Conservation (phyloP, 2,888 invertebrate genomes). For the Pegoplata infirma region DNA sequence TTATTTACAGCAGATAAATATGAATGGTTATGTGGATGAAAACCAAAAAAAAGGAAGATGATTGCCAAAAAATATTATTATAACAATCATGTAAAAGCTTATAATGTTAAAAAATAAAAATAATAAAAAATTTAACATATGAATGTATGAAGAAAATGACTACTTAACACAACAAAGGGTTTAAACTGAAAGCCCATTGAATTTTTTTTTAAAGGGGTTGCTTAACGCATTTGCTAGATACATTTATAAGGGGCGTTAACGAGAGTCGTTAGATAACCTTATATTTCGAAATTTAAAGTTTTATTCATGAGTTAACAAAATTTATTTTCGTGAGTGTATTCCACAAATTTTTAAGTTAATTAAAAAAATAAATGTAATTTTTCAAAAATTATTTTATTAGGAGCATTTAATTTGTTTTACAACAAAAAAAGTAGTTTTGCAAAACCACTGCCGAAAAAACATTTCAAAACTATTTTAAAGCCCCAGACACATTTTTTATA, state of each 20-base stretch:
- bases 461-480: too few species aligned
- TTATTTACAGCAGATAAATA: not conserved
- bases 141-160: not conserved
- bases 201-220: conserved; percentile 29
- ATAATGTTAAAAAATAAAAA: conserved; percentile 17
- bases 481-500: too few species aligned
- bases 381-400: too few species aligned
- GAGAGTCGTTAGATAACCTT: conserved; percentile 16
- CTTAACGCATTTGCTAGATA: not conserved
- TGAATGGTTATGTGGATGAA: conserved; percentile 3
- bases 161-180: not conserved
- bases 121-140: conserved; percentile 14
- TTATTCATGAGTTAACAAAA: too few species aligned
- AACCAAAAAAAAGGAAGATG: conserved; percentile 11
- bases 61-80: conserved; percentile 61
- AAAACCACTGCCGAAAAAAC: too few species aligned
- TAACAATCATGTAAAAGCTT: conserved; percentile 57
- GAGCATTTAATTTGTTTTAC: too few species aligned
- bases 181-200: conserved; percentile 10
- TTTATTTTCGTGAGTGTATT: too few species aligned
- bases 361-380: too few species aligned
- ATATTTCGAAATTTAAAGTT: too few species aligned
- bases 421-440: too few species aligned
- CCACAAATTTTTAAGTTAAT: too few species aligned
- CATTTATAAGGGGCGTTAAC: conserved; percentile 11